Base-by-base conservation (phyloP, 2,113 vertebrate genomes). In the Lepus americanus region DNA sequence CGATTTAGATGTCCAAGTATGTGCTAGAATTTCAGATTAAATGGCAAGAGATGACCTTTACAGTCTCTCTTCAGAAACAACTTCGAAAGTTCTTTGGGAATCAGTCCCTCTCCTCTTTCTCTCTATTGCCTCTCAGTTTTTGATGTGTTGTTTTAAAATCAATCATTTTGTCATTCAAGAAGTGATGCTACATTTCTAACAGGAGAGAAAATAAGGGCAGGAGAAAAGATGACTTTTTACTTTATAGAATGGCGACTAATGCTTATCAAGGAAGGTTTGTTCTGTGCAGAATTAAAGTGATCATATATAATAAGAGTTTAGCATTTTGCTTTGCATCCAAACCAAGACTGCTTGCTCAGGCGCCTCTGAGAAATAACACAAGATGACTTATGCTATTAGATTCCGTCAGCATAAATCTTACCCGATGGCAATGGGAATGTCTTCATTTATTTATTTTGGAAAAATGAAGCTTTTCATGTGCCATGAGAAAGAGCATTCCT, bases 221-320 rank as follows among this genome's bases (percentile, higher is more conserved):
- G 70, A 85, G 59, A 44, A 93, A 96, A 77, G 36, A 94, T n/a
- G 23, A 72, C 88, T 90, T 97, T 87, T 94, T 73, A 79, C 86
- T 94, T 93, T 92, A 93, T 93, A 94, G 96, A 92, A 90, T 77
- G 49, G 78, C 36, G 97, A 95, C 85, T 83, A 90, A 96, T 90
- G 79, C 94, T 96, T 95, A 95, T 95, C 92, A 97, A 94, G 95
- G 88, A 89, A 94, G 90, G 33, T 82, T 95, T 96, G 92, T 97
- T 97, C 85, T 78, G 55, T 81, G 95, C 39, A 86, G 85, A 96
- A 96, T 92, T 92, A 94, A 96, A 95, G 88, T 74, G 93, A 95
- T 90, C 92, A 90, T 59, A 83, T 33, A 67, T 59, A 92, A 95
- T 67, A 72, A 83, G 85, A 88, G 39, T 67, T 87, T 69, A 92